Evolutionary conservation across 1,140 invertebrate species (phyloP).

Genomic region (Adelges cooleyi): DNA sequence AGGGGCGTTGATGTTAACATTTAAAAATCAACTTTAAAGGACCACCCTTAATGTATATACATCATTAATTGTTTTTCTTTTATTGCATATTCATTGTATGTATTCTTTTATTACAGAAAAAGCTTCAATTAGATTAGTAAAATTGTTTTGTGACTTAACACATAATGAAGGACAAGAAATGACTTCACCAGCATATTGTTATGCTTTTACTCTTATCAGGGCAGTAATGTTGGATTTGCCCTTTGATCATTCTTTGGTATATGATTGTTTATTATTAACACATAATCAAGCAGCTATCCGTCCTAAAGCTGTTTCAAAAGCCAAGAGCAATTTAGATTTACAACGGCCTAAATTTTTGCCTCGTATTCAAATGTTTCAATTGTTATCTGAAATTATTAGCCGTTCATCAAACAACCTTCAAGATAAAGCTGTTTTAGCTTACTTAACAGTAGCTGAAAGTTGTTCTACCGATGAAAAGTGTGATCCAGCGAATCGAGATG

Average conservation of each 20-base stretch:
- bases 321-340: slow-evolving; percentile 20
- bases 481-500: slow-evolving; percentile 50
- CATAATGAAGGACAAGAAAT: slow-evolving; percentile 38
- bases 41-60: too few relatives aligned
- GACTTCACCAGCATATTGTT: slow-evolving; percentile 64
- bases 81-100: too few relatives aligned
- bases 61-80: too few relatives aligned
- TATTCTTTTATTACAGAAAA: slow-evolving; percentile 2
- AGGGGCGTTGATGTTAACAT: too few relatives aligned
- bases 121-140: slow-evolving; percentile 9
- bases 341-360: slow-evolving; percentile 67
- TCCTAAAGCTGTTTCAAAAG: slow-evolving; percentile 21
- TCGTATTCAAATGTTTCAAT: slow-evolving; percentile 62
- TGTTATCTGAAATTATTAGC: slow-evolving; percentile 70
- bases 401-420: slow-evolving; percentile 52
- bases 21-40: too few relatives aligned
- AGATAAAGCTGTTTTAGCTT: slow-evolving; percentile 57
- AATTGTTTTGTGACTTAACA: slow-evolving; percentile 20
- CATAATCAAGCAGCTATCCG: slow-evolving; percentile 47
- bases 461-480: slow-evolving; percentile 51
- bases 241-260: slow-evolving; percentile 47
- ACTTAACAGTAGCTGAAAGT: slow-evolving; percentile 63
- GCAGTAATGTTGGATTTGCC: slow-evolving; percentile 46
- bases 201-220: slow-evolving; percentile 67
- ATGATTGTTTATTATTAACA: slow-evolving; percentile 56